Evolutionary conservation across 2,797 vertebrate species (phyloP).

Genomic region (Malacoctenus gilli): DNA sequence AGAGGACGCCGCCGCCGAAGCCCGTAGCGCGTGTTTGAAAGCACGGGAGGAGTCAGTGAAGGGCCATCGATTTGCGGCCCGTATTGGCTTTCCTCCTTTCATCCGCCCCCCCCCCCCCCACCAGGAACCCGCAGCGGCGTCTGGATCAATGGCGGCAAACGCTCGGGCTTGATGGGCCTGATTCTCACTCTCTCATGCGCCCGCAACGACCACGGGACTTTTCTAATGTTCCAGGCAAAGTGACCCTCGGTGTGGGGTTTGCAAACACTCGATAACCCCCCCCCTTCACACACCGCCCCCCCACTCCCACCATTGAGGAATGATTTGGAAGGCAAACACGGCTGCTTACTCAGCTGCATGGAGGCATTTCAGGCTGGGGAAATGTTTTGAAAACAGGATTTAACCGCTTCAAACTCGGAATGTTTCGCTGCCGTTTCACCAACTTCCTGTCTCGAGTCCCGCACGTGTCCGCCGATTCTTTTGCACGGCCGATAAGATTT

Average conservation of each 20-base stretch:
- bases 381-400: no score
- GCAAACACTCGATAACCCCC: constrained; percentile 31
- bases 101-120: constrained; percentile 5
- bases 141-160: constrained; percentile 61
- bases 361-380: no score
- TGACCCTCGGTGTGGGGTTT: constrained; percentile 3
- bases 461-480: no score
- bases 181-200: constrained; percentile 52
- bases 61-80: constrained; percentile 56
- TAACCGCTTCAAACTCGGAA: no score
- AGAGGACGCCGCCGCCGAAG: no score
- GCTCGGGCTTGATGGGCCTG: constrained; percentile 50
- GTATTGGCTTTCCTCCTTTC: constrained; percentile 42
- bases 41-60: constrained; percentile 40
- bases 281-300: no score
- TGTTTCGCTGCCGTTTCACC: no score
- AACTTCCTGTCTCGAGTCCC: no score
- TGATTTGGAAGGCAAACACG: no score
- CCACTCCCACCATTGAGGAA: no score
- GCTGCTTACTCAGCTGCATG: no score
- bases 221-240: constrained; percentile 28
- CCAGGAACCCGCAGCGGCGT: constrained; percentile 25
- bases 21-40: constrained; percentile 21
- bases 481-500: no score
- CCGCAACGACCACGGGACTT: constrained; percentile 24